Base-by-base conservation (phyloP, 2,888 invertebrate genomes). In the Syritta pipiens region DNA sequence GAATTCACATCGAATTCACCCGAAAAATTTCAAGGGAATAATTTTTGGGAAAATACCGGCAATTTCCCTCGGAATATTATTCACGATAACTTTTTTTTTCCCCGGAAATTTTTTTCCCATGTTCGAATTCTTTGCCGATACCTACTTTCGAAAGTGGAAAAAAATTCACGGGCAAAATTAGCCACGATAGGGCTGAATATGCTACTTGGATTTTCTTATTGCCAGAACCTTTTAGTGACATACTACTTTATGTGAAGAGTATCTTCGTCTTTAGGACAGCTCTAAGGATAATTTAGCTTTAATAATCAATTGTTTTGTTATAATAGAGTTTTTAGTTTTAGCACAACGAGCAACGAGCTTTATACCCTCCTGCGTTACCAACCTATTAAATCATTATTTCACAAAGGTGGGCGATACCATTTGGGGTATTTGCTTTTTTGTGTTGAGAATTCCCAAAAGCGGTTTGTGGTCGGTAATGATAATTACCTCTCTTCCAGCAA, bases 391-490 rank as follows among this genome's bases (percentile, higher is more conserved):
- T n/a, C n/a, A n/a, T n/a, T n/a, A n/a, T n/a, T n/a, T n/a, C n/a
- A n/a, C n/a, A n/a, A n/a, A n/a, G n/a, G n/a, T n/a, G 4, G 67
- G 67, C 7, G 57, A 57, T 1, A 57, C 10, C 48, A 57, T 57
- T 49, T 49, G 35, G 10, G 65, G 65, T 28, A 67, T 65, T 42
- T 51, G 65, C 35, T 55, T 55, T 5, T 17, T 10, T 19, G 24
- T 42, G 20, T 67, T 48, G 19, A 57, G 57, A 32, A 68, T 57
- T 30, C 49, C 59, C 17, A 51, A 26, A 40, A 69, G 32, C 12
- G 69, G 60, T 19, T 53, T 59, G 32, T 69, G 60, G 20, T 62
- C 60, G 30, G 69, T 62, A 10, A 48, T 17, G 4, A 60, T 44
- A 17, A 49, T 49, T 24, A 71, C 32, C 9, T 49, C 12, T 17